Base-by-base conservation (phyloP, 1,140 invertebrate genomes). In the Augochlora pura region DNA sequence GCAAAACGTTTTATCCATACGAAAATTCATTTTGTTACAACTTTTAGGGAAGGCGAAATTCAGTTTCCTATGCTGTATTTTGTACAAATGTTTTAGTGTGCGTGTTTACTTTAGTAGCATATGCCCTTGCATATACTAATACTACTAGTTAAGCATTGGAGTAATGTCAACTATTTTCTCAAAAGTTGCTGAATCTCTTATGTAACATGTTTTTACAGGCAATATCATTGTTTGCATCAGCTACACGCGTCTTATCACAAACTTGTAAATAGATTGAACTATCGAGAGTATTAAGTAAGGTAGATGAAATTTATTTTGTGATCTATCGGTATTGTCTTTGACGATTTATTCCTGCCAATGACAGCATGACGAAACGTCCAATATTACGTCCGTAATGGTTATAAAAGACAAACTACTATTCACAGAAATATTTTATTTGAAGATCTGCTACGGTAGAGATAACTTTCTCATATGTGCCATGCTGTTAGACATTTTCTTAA, bases 361-460 rank as follows among this genome's bases (percentile, higher is more conserved):
- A 63, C 80, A 66, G 60, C 21, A 52, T 66, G 64, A 59, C 57
- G 70, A 60, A 81, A 27, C 52, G 71, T 85, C 72, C 77, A 42
- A 32, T 57, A 60, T 81, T 73, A 62, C 65, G 52, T 84, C 57
- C 62, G 71, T 32, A 16, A 38, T 66, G 66, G 54, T 49, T 70
- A 32, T 65, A 74, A 62, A 59, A 38, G 21, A 59, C n/a, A 57
- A 71, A 77, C 60, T 73, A 84, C 60, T 68, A 60, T 84, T 84
- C 66, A 80, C 74, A 60, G 76, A 54, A 74, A 75, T 81, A 84
- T 77, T 85, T 84, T 85, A 73, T 77, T 77, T 71, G 32, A 64
- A 49, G 59, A 10, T 46, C 10, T 14, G 68, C 16, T 52, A 60
- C 54, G 39, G 68, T 54, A 74, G 38, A 78, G 18, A 8, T 62